Evolutionary conservation across 2,797 vertebrate genomes (phyloP).

Genomic region (Petrocephalus schoutedeni): DNA sequence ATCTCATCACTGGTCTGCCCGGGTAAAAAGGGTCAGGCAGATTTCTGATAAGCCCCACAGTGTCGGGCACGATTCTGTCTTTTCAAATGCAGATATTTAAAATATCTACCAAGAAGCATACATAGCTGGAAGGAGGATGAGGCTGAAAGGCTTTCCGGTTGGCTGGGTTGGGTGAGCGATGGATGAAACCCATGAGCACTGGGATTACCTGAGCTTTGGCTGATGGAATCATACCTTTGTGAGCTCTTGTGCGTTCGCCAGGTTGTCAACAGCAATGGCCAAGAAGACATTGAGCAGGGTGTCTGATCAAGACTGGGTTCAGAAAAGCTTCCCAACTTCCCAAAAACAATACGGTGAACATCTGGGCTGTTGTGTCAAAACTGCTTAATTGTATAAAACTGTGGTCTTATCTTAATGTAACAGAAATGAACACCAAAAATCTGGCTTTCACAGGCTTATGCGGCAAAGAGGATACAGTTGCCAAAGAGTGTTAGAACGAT

Average conservation of each 20-base stretch:
- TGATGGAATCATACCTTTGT: slow-evolving; percentile 73
- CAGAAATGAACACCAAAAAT: background rate
- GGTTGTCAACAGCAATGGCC: slow-evolving; percentile 95
- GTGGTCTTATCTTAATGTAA: background rate
- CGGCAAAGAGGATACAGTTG: slow-evolving; percentile 85
- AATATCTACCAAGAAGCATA: background rate
- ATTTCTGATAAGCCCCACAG: background rate
- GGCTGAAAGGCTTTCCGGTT: background rate
- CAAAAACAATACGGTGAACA: background rate
- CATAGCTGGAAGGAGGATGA: background rate
- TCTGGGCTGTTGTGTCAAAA: background rate
- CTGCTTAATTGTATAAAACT: background rate
- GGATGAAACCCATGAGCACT: background rate
- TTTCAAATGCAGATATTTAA: background rate
- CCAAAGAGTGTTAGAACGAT: slow-evolving; percentile 90
- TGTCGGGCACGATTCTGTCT: background rate
- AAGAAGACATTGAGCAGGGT: slow-evolving; percentile 92
- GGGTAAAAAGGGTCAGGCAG: background rate
- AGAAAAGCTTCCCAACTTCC: slow-evolving; percentile 54
- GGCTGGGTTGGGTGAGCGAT: background rate
- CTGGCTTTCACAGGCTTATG: background rate
- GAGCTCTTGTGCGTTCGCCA: slow-evolving; percentile 93
- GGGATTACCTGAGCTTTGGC: background rate
- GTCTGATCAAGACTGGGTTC: slow-evolving; percentile 66
- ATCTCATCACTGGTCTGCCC: background rate